Base-by-base conservation (phyloP, 2,113 vertebrate species). In the Notechis scutatus region DNA sequence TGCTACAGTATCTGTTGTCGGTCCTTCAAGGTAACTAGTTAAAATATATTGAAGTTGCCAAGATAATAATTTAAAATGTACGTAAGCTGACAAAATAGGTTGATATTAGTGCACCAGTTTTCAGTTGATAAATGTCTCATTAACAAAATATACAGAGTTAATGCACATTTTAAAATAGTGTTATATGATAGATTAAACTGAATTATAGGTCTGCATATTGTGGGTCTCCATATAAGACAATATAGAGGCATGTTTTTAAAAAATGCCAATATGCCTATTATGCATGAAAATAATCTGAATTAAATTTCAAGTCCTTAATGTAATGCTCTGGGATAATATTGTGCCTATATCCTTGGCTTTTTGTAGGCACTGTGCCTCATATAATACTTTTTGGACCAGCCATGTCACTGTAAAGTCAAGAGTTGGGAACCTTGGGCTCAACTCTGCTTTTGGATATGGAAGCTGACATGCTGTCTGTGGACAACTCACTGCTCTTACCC, bases 1-100 rank as follows among this genome's bases (percentile, higher is more conserved):
- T 8, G 99, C 99, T 93, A 99, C 98, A 18, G 98, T 99, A 90
- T 99, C 99, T 91, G 98, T 99, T 5, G 97, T 99, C 59, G 99
- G 99, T 74, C 99, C 99, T 95, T 98, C 99, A 95, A 99, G 99
- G 99, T 99, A 98, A 97, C 56, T 26, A 93, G 94, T 92, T 87
- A 89, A 95, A 54, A 92, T 2, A 52, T 57, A 54, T 20, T 20
- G 0, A 93, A 91, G 42, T 5, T 69, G 89, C 92, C 99, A 95
- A 99, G 99, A 99, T 99, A 98, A 97, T 54, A 26, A 93, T 94
- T 92, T 85, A 88, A 95, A 54, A 92, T 2, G 55, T 61, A 54
- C 9, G 3, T 0, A 92, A 91, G 34, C 2, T 81, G 81, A 92
- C 47, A 93, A 94, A 95, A 85, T 81, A 42, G 74, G 7, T 81